These are phyloP conservation scores for Philotrypesis tridentata DNA, from an alignment of 1,140 invertebrate genomes.

Conservation along the genomic window DNA sequence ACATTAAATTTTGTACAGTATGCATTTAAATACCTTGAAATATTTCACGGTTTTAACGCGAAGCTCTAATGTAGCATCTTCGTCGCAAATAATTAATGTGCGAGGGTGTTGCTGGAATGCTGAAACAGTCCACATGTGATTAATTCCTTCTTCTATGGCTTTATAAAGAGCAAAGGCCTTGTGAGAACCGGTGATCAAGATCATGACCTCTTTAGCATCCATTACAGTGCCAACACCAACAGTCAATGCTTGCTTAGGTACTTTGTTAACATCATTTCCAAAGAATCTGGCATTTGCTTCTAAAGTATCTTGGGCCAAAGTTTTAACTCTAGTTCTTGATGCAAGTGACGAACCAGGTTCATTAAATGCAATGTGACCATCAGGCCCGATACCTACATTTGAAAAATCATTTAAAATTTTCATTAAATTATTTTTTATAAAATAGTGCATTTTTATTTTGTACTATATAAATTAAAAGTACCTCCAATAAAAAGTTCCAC, in stretches of 20 bases:
- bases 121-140: conserved; percentile 99
- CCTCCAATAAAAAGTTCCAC: conserved; percentile 97
- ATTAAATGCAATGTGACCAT: conserved; percentile 99
- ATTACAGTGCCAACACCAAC: conserved; percentile 99
- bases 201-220: conserved; percentile 98
- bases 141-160: conserved; percentile 97
- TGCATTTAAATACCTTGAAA: conserved; percentile 86
- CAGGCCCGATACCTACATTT: conserved; percentile 91
- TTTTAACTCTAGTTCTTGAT: conserved; percentile 96
- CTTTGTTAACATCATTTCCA: conserved; percentile 93
- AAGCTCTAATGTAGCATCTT: conserved; percentile 97
- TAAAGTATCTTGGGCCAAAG: conserved; percentile 95
- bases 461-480: conserved; percentile 61
- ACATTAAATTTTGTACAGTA: neutral
- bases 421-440: neutral
- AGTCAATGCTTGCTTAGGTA: conserved; percentile 94
- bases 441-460: neutral
- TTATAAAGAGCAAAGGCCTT: conserved; percentile 97
- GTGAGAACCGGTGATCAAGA: conserved; percentile 97
- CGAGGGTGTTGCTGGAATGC: conserved; percentile 97
- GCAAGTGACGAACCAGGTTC: conserved; percentile 96
- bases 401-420: neutral
- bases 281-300: conserved; percentile 98
- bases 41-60: conserved; percentile 99
- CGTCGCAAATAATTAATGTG: conserved; percentile 96